A percentile compares a stretch with the other conserved stretches of the same genome.
These are phyloP conservation scores for Stomatorhinus walkeri DNA, from an alignment of 2,797 vertebrate species.

Conservation along the genomic window DNA sequence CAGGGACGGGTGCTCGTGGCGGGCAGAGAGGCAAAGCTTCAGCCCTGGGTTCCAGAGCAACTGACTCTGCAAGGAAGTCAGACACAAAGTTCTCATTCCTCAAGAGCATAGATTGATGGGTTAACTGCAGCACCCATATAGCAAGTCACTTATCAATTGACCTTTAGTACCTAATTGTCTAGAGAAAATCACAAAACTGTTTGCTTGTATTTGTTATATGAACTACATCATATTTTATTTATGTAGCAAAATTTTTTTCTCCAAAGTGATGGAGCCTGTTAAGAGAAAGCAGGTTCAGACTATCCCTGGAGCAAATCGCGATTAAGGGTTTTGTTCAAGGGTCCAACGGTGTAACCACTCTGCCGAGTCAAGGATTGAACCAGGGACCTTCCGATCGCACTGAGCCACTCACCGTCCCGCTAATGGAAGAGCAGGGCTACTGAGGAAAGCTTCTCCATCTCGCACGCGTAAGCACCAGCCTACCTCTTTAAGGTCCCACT, in stretches of 20 bases:
- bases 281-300: not conserved
- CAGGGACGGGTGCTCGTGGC: conserved; percentile 70
- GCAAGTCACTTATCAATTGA: not conserved
- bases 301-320: not conserved
- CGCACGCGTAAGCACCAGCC: not conserved
- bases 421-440: too few species aligned
- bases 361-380: not conserved
- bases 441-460: not conserved
- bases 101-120: not conserved
- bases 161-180: not conserved
- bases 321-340: not conserved
- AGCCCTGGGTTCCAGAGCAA: conserved; percentile 68
- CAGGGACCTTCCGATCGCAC: not conserved
- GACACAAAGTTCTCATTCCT: conserved; percentile 7
- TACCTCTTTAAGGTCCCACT: conserved; percentile 87
- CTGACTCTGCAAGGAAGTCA: conserved; percentile 66
- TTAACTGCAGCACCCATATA: not conserved
- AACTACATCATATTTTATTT: not conserved
- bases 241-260: not conserved
- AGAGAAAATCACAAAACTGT: not conserved
- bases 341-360: not conserved
- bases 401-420: not conserved
- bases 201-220: not conserved
- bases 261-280: not conserved
- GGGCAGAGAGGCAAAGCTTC: conserved; percentile 81